Conservation (phyloP, 2,888 invertebrate genomes). For the Carpatolechia fugitivella region DNA sequence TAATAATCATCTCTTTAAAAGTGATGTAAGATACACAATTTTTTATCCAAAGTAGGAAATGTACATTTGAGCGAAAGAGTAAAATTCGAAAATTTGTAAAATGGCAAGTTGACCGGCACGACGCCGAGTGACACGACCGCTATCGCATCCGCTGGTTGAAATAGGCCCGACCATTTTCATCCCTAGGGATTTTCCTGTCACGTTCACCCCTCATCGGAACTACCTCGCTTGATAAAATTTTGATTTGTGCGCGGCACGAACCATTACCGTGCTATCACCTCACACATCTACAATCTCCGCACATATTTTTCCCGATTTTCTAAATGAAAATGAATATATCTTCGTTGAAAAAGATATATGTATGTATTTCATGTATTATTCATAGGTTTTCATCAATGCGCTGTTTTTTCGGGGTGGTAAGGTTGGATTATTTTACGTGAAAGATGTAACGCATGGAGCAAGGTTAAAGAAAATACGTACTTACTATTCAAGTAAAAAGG, state of each 20-base stretch:
- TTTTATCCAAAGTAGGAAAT: too few relatives aligned
- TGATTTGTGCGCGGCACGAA: slow-evolving; percentile 7
- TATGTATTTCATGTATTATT: slow-evolving; percentile 7
- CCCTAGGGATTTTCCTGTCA: neutral
- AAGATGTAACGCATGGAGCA: neutral
- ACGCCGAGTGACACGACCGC: too few relatives aligned
- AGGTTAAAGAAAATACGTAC: neutral
- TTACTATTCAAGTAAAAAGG: too few relatives aligned
- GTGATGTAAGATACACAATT: too few relatives aligned
- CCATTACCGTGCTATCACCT: neutral
- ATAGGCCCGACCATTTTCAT: neutral
- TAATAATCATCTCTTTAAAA: too few relatives aligned
- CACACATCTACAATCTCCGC: slow-evolving; percentile 5
- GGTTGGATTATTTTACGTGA: neutral
- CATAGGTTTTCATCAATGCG: slow-evolving; percentile 5
- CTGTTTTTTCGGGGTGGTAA: neutral
- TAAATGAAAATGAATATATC: slow-evolving; percentile 10
- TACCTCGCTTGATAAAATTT: slow-evolving; percentile 9
- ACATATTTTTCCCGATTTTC: slow-evolving; percentile 4
- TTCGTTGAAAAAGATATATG: slow-evolving; percentile 4
- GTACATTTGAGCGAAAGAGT: too few relatives aligned
- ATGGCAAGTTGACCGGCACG: too few relatives aligned
- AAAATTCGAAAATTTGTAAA: too few relatives aligned
- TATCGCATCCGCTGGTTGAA: neutral
- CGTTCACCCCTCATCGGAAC: slow-evolving; percentile 2